Evolutionary conservation across 2,113 vertebrate species (phyloP).

Genomic region (Cariama cristata): DNA sequence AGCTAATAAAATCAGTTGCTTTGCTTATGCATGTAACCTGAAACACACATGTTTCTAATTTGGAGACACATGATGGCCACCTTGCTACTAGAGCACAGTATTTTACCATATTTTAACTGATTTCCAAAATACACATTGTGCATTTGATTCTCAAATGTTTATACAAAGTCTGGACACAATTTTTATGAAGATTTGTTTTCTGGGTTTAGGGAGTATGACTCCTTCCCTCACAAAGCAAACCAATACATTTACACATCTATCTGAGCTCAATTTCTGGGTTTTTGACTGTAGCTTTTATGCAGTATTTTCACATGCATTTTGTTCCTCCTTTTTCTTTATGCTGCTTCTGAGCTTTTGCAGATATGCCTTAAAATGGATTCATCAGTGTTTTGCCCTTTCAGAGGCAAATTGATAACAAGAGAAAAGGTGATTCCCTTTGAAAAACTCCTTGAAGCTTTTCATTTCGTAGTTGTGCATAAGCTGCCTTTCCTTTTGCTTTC

Average conservation of each 20-base stretch:
- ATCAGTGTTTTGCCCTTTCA: neutral
- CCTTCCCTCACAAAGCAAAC: neutral
- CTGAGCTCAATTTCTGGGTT: neutral
- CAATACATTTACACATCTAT: too few relatives aligned
- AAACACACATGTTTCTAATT: neutral
- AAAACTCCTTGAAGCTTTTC: neutral
- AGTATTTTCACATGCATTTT: neutral
- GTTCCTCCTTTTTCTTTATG: neutral
- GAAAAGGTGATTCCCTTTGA: neutral
- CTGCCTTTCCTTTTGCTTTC: neutral
- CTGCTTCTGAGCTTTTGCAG: neutral
- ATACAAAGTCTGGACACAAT: neutral
- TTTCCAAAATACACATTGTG: neutral
- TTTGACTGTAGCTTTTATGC: neutral
- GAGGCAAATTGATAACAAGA: neutral
- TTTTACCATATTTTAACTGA: neutral
- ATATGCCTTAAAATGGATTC: neutral
- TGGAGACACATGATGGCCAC: neutral
- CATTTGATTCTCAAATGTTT: neutral
- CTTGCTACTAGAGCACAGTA: neutral
- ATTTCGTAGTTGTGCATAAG: neutral
- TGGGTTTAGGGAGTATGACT: neutral
- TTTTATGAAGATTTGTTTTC: neutral
- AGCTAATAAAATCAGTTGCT: neutral
- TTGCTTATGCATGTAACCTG: neutral